These are phyloP conservation scores for Emys orbicularis DNA, from an alignment of 2,797 vertebrate genomes.

Conservation along the genomic window DNA sequence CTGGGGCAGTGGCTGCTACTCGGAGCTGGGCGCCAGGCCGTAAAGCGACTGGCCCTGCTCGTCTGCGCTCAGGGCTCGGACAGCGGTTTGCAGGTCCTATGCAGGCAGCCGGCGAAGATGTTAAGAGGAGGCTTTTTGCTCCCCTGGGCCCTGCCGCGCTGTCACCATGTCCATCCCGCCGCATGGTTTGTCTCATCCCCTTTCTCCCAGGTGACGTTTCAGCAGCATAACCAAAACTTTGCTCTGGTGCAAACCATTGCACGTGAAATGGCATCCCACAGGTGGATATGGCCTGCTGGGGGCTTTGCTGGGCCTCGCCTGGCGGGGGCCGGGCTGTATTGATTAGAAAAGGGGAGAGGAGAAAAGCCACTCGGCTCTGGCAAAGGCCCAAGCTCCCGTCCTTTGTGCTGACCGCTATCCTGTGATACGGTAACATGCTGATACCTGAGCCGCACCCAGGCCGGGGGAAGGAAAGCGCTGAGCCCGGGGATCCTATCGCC, in stretches of 20 bases:
- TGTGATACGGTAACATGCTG: neutral
- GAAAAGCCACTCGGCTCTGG: neutral
- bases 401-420: neutral
- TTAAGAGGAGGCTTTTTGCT: neutral
- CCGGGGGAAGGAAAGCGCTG: neutral
- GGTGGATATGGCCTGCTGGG: neutral
- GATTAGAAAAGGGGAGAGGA: neutral
- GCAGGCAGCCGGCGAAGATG: neutral
- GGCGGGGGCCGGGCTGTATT: neutral
- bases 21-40: neutral
- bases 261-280: neutral
- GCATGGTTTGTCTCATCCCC: neutral
- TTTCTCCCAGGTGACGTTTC: neutral
- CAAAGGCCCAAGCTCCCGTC: neutral
- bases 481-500: too few species aligned
- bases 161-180: neutral
- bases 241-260: neutral
- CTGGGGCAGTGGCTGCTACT: neutral
- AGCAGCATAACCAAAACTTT: neutral
- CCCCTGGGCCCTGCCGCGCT: neutral
- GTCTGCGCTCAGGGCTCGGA: neutral
- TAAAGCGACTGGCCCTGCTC: neutral
- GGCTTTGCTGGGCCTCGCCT: neutral
- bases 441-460: neutral
- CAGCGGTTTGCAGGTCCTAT: rapidly evolving